Percentiles rank a stretch among this genome's conserved stretches.
Evolutionary conservation across 2,113 vertebrate genomes (phyloP).

Genomic region (Seriola aureovittata): DNA sequence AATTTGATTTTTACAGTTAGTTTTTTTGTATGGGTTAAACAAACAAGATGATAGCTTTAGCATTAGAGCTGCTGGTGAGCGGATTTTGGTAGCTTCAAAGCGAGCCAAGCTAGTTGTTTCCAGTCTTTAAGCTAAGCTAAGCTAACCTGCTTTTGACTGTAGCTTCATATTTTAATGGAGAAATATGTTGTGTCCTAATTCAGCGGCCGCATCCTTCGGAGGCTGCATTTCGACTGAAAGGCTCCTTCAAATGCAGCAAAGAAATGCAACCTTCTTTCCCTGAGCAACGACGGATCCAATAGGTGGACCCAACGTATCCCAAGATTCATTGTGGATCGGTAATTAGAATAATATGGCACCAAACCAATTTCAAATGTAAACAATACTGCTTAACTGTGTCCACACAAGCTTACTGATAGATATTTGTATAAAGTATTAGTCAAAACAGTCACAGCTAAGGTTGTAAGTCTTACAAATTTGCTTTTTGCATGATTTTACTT

Average conservation of each 20-base stretch:
- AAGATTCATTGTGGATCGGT: too few relatives aligned
- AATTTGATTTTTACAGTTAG: neutral
- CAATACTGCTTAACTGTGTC: neutral
- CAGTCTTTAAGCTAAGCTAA: neutral
- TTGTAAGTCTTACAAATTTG: slow-evolving; percentile 15
- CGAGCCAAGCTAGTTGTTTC: neutral
- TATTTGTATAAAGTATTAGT: slow-evolving; percentile 18
- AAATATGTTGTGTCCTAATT: too few relatives aligned
- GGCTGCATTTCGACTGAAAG: too few relatives aligned
- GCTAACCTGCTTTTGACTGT: neutral
- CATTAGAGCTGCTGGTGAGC: neutral
- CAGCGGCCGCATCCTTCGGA: too few relatives aligned
- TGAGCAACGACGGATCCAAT: too few relatives aligned
- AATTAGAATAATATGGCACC: too few relatives aligned
- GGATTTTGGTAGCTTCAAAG: neutral
- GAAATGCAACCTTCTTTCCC: too few relatives aligned
- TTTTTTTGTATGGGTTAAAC: neutral
- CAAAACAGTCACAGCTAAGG: neutral
- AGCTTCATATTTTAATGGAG: neutral
- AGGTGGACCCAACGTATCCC: too few relatives aligned
- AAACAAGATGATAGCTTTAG: neutral
- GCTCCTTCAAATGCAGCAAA: too few relatives aligned
- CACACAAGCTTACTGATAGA: neutral
- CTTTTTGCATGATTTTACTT: slow-evolving; percentile 61
- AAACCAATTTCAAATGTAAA: neutral